Conservation (phyloP, 2,888 invertebrate genomes). For the Lymantria dispar region DNA sequence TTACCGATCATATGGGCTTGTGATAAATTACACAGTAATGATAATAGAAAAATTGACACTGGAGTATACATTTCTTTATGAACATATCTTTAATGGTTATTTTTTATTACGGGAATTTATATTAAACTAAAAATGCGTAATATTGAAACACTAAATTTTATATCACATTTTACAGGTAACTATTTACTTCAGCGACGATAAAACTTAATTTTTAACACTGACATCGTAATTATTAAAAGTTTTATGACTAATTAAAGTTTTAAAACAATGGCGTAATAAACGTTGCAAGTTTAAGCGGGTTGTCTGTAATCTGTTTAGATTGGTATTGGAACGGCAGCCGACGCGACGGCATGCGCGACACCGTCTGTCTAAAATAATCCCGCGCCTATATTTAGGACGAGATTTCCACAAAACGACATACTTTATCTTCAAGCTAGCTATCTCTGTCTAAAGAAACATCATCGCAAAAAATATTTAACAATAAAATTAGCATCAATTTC, state of each 20-base stretch:
- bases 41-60: constrained; percentile 39
- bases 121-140: background rate
- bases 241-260: constrained; percentile 50
- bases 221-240: constrained; percentile 44
- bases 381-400: constrained; percentile 71
- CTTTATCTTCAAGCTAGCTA: constrained; percentile 54
- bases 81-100: constrained; percentile 11
- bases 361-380: constrained; percentile 71
- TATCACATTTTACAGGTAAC: constrained; percentile 2
- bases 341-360: constrained; percentile 59
- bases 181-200: constrained; percentile 21
- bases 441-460: constrained; percentile 36
- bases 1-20: constrained; percentile 47
- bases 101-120: constrained; percentile 17
- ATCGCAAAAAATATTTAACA: constrained; percentile 19
- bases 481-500: constrained; percentile 1
- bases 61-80: constrained; percentile 39
- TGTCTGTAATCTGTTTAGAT: constrained; percentile 69
- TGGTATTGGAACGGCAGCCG: constrained; percentile 50
- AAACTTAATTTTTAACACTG: constrained; percentile 37
- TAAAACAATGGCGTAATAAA: constrained; percentile 55
- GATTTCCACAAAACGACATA: constrained; percentile 78
- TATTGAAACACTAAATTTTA: constrained; percentile 9
- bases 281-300: constrained; percentile 51
- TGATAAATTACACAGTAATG: constrained; percentile 39